Evolutionary conservation across 2,113 vertebrate species (phyloP).

Genomic region (Rhabdomys dilectus): DNA sequence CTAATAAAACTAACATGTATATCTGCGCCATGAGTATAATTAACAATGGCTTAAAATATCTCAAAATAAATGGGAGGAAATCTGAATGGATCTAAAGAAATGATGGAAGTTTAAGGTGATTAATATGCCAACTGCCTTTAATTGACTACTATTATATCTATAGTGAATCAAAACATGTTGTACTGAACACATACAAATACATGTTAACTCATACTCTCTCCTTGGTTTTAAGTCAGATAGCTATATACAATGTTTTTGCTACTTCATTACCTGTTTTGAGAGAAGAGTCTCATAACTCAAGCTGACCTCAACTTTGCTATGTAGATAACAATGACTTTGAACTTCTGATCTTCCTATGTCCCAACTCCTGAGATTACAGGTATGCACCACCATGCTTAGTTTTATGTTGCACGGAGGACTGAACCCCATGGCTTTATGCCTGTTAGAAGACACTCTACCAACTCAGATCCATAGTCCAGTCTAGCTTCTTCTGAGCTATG

Average conservation of each 20-base stretch:
- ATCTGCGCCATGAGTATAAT: too few species aligned
- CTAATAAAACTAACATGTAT: not conserved
- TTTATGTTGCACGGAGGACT: not conserved
- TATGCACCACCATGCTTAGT: not conserved
- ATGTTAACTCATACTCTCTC: not conserved
- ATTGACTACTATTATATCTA: not conserved
- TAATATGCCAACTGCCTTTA: not conserved
- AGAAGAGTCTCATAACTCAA: not conserved
- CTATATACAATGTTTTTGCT: too few species aligned
- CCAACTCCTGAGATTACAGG: not conserved
- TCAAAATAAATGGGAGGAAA: not conserved
- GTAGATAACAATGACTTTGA: not conserved
- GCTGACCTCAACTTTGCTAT: not conserved
- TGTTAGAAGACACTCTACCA: not conserved
- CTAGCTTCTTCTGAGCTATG: not conserved
- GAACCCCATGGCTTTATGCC: not conserved
- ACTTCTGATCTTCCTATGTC: not conserved
- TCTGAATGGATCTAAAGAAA: not conserved
- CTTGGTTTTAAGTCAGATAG: not conserved
- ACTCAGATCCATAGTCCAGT: not conserved
- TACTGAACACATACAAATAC: not conserved
- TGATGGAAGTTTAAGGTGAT: not conserved
- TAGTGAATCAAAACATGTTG: not conserved
- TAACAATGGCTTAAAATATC: not conserved
- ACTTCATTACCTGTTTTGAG: not conserved